A percentile compares a stretch with the other conserved stretches of the same genome.
phyloP scores from a whole-genome alignment of 2,113 vertebrate genomes.

The Crotalus viridis region DNA sequence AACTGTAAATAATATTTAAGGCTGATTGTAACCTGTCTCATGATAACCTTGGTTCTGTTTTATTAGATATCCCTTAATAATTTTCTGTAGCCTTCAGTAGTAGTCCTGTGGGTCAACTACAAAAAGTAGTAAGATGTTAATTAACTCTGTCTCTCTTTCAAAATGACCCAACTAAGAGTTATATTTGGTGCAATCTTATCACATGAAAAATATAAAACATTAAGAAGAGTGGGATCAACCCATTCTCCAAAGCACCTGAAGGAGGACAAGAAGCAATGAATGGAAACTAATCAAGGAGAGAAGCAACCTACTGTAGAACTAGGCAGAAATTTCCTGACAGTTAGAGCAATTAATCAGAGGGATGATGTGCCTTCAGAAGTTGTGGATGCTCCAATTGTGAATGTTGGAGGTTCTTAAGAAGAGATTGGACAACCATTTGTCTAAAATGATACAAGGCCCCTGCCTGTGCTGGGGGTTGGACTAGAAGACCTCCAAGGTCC shows the following conservation, averaged over 20 bases:
- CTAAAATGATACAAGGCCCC: neutral
- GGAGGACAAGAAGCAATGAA: neutral
- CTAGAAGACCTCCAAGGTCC: neutral
- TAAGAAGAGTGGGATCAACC: neutral
- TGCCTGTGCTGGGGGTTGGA: neutral
- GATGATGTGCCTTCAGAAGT: neutral
- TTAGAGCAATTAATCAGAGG: neutral
- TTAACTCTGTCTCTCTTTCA: neutral
- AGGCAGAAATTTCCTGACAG: neutral
- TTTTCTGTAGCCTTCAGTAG: neutral
- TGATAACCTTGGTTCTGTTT: neutral
- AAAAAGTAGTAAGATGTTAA: neutral
- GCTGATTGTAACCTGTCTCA: constrained; percentile 3
- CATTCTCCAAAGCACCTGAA: neutral
- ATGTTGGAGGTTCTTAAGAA: neutral
- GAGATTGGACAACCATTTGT: neutral
- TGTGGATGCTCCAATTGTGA: neutral
- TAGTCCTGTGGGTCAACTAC: neutral
- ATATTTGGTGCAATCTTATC: neutral
- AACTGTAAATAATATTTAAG: neutral
- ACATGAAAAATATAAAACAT: neutral
- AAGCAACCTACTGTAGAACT: neutral
- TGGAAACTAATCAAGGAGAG: neutral
- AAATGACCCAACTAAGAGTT: neutral
- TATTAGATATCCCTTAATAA: neutral